A percentile compares a stretch with the other conserved stretches of the same genome.
Evolutionary conservation across 1,140 invertebrate species (phyloP).

Genomic region (Rhagoletis zephyria): DNA sequence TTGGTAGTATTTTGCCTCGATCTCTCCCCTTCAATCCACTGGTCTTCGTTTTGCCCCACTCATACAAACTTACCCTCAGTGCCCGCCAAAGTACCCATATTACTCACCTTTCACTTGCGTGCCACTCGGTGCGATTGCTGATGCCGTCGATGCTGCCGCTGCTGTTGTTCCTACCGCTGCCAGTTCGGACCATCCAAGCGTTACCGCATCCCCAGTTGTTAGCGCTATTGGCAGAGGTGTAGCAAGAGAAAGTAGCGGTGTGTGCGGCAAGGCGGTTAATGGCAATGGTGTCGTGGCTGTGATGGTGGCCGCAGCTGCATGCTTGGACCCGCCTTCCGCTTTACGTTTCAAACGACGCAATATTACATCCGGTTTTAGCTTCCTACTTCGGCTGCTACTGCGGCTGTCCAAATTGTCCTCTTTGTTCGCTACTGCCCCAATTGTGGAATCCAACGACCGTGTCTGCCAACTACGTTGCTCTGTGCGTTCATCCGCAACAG

Average conservation of each 20-base stretch:
- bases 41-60: not conserved
- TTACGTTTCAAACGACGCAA: slow-evolving; percentile 48
- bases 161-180: not conserved
- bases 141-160: not conserved
- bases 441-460: not conserved
- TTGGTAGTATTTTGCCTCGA: no score
- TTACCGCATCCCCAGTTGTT: not conserved
- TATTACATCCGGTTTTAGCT: slow-evolving; percentile 36
- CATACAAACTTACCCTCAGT: not conserved
- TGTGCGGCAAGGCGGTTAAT: not conserved
- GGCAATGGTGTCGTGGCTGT: not conserved
- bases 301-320: not conserved
- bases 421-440: not conserved
- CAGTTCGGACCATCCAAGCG: not conserved
- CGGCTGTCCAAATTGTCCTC: not conserved
- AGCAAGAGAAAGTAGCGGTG: not conserved
- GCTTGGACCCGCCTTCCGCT: not conserved
- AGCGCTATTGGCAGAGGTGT: not conserved
- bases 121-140: not conserved
- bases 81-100: slow-evolving; percentile 1
- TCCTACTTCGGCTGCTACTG: not conserved
- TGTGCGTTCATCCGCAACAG: slow-evolving; percentile 26
- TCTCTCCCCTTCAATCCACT: not conserved
- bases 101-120: slow-evolving; percentile 15
- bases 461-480: not conserved